These are phyloP conservation scores for Panthera tigris DNA, from an alignment of 2,113 vertebrate species.

Conservation along the genomic window DNA sequence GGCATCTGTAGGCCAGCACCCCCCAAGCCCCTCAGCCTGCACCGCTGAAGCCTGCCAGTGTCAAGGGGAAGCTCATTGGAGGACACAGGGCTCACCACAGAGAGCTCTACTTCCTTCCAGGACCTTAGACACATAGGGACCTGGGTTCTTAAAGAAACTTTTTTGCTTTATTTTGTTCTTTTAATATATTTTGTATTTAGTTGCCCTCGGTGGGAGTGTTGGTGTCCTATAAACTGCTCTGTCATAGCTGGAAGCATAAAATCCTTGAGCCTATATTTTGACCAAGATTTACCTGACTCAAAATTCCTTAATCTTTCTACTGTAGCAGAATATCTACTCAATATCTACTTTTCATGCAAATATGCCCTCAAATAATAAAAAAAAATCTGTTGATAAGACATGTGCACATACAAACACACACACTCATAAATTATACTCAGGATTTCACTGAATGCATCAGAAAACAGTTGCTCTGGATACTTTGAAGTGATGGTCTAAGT, in stretches of 20 bases:
- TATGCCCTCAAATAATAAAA: not conserved
- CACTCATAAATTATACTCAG: not conserved
- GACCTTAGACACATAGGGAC: accelerated
- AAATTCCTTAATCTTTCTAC: not conserved
- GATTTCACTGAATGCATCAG: not conserved
- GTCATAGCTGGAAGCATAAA: not conserved
- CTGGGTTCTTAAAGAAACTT: not conserved
- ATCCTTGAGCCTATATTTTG: not conserved
- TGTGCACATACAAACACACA: not conserved
- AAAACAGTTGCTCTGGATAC: not conserved
- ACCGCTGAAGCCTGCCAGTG: too few species aligned
- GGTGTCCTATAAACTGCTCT: not conserved
- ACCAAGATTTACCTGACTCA: not conserved
- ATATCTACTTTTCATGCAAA: not conserved
- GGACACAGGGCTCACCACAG: not conserved
- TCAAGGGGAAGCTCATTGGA: not conserved
- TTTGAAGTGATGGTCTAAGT: not conserved
- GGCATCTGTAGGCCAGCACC: not conserved
- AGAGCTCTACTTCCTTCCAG: not conserved
- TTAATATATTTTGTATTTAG: not conserved
- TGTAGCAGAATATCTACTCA: not conserved
- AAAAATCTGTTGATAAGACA: not conserved
- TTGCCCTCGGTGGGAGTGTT: not conserved
- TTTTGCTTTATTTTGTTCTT: not conserved
- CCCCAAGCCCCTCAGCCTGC: not conserved